Conservation (phyloP, 1,140 invertebrate genomes). For the Charaxes varanes region DNA sequence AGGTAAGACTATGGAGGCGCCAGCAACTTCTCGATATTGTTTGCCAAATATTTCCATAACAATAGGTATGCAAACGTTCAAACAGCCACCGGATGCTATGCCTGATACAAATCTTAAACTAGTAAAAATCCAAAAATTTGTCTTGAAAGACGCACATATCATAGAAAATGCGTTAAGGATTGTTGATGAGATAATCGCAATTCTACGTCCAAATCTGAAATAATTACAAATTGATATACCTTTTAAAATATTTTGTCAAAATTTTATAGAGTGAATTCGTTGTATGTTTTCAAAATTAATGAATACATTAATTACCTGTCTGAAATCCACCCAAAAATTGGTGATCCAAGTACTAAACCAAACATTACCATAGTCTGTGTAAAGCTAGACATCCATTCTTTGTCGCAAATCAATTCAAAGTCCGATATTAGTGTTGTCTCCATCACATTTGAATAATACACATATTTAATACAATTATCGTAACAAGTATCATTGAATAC, state of each 20-base stretch:
- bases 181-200: constrained; percentile 23
- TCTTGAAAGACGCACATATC: constrained; percentile 28
- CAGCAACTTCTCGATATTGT: constrained; percentile 28
- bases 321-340: constrained; percentile 39
- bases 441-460: constrained; percentile 25
- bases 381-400: constrained; percentile 36
- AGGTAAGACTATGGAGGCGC: constrained; percentile 22
- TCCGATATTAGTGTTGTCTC: constrained; percentile 30
- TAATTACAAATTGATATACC: constrained; percentile 1
- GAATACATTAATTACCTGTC: constrained; percentile 31
- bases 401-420: constrained; percentile 37
- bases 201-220: constrained; percentile 42
- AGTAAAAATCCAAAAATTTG: constrained; percentile 31
- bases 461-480: constrained; percentile 29
- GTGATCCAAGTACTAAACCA: constrained; percentile 30
- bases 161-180: constrained; percentile 29
- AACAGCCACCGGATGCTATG: constrained; percentile 30
- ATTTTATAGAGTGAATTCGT: too few species aligned
- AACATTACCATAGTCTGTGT: constrained; percentile 36
- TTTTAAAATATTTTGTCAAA: not conserved
- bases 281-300: too few species aligned
- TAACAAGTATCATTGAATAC: constrained; percentile 30
- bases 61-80: constrained; percentile 26
- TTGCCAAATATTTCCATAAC: constrained; percentile 38
- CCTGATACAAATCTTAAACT: constrained; percentile 33